These are phyloP conservation scores for Thinocorus orbignyianus DNA, from an alignment of 2,113 vertebrate genomes.

Conservation along the genomic window DNA sequence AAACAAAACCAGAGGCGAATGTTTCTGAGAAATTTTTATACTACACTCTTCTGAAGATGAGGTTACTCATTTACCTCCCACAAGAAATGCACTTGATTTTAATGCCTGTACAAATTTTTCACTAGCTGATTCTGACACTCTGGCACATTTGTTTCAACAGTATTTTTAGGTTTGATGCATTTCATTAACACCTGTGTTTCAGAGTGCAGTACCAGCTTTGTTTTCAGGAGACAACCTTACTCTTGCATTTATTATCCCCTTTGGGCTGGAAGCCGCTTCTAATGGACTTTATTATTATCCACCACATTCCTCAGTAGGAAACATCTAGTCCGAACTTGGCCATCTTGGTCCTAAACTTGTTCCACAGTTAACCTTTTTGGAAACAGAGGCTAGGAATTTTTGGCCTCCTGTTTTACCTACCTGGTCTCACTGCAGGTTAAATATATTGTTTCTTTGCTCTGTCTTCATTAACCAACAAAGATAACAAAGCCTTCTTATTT, in stretches of 20 bases:
- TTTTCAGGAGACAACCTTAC: background rate
- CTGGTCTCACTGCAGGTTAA: background rate
- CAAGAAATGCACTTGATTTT: background rate
- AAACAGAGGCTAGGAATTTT: background rate
- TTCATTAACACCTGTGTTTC: background rate
- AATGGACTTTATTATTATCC: conserved; percentile 26
- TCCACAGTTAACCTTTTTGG: background rate
- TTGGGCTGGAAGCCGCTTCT: conserved; percentile 5
- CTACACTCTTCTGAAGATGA: background rate
- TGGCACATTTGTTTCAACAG: background rate
- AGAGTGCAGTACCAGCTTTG: background rate
- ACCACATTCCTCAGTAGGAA: conserved; percentile 38
- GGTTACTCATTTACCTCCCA: background rate
- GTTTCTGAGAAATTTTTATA: background rate
- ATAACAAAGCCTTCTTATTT: background rate
- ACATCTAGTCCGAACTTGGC: conserved; percentile 23
- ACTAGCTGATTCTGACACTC: background rate
- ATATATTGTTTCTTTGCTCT: background rate
- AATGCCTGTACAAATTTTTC: background rate
- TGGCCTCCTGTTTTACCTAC: background rate
- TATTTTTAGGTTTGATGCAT: background rate
- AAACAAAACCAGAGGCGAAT: background rate
- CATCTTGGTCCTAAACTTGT: background rate
- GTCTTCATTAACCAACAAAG: background rate
- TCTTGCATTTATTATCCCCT: background rate